These are phyloP conservation scores for Ceraclea dissimilis DNA, from an alignment of 2,888 invertebrate species.

Conservation along the genomic window DNA sequence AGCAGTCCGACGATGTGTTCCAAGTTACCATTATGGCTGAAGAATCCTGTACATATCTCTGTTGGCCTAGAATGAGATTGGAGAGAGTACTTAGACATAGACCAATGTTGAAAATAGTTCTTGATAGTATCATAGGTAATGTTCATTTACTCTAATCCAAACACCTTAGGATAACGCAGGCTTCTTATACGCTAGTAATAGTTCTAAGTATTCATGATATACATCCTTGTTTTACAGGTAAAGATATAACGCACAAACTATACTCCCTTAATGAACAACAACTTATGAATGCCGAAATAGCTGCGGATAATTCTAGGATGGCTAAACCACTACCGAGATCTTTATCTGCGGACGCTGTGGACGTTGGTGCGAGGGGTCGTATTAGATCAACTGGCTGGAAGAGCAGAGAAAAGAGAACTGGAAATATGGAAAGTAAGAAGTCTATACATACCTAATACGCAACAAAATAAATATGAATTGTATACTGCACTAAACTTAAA, in stretches of 20 bases:
- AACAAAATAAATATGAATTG: too few species aligned
- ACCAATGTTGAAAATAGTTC: constrained; percentile 65
- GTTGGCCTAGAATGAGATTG: constrained; percentile 72
- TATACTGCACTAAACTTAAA: too few species aligned
- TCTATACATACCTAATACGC: background rate
- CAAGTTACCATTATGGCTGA: constrained; percentile 75
- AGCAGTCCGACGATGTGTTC: constrained; percentile 69
- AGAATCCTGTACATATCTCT: constrained; percentile 68
- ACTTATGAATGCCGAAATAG: constrained; percentile 40
- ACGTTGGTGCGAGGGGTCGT: constrained; percentile 67
- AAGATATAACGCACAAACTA: constrained; percentile 78
- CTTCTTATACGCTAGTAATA: too few species aligned
- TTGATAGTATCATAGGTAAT: constrained; percentile 68
- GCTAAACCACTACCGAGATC: constrained; percentile 53
- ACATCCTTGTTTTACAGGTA: constrained; percentile 40
- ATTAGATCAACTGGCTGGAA: constrained; percentile 61
- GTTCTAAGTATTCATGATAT: too few species aligned
- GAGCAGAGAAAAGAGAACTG: constrained; percentile 8
- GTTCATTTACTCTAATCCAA: background rate
- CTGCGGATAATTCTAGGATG: constrained; percentile 37
- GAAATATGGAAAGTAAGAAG: constrained; percentile 10
- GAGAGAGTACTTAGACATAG: constrained; percentile 67
- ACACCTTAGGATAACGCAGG: too few species aligned
- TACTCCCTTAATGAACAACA: constrained; percentile 72
- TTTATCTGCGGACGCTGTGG: constrained; percentile 70